Percentiles rank a stretch among this genome's conserved stretches.
Conservation (phyloP, 2,888 invertebrate species). For the Rhimphoctona megacephalus region DNA sequence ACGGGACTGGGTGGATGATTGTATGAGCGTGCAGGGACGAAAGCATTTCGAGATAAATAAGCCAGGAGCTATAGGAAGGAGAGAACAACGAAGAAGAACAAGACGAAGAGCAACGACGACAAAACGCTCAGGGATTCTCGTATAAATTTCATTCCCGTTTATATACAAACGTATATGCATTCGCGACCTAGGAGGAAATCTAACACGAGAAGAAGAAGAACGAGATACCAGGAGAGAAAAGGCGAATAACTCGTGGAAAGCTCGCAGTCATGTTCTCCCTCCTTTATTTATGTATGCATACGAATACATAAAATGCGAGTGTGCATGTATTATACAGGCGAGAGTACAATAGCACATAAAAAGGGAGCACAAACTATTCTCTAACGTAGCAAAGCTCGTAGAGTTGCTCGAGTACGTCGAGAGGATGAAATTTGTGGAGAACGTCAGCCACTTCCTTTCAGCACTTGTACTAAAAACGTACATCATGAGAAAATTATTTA, state of each 20-base stretch:
- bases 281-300: slow-evolving; percentile 8
- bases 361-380: slow-evolving; percentile 25
- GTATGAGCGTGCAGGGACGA: slow-evolving; percentile 59
- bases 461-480: background rate
- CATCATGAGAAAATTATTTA: background rate
- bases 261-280: slow-evolving; percentile 6
- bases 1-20: slow-evolving; percentile 68
- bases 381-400: background rate
- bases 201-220: slow-evolving; percentile 30
- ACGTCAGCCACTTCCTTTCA: background rate
- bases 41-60: slow-evolving; percentile 74
- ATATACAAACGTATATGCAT: background rate
- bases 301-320: background rate
- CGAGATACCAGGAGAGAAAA: slow-evolving; percentile 13
- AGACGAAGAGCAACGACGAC: slow-evolving; percentile 25
- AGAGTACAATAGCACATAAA: slow-evolving; percentile 42
- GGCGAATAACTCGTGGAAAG: slow-evolving; percentile 26
- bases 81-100: background rate
- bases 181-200: slow-evolving; percentile 4
- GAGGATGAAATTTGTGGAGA: slow-evolving; percentile 14
- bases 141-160: slow-evolving; percentile 10
- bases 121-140: slow-evolving; percentile 16
- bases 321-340: slow-evolving; percentile 3
- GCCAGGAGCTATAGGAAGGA: slow-evolving; percentile 36
- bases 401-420: background rate